Evolutionary conservation across 2,113 vertebrate species (phyloP), one percentile per base, ranked within the genome.

Genomic region (Rutilus rutilus): DNA sequence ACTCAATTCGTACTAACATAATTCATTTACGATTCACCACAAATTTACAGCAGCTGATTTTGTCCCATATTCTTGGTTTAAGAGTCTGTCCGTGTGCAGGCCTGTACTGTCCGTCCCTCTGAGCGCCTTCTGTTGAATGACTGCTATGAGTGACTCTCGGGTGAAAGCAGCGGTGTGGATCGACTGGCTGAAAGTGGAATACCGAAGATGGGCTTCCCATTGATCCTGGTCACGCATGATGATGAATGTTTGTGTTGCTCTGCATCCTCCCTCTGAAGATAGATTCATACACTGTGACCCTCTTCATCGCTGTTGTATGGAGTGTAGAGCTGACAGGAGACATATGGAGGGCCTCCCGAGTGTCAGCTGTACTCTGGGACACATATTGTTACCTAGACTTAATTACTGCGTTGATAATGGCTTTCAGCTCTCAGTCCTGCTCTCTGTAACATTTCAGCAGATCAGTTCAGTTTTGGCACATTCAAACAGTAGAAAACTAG

Each of bases 231-330:
- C 86, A 79, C 57, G 71, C 85, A 86, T 89, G 89, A 85, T 88
- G 85, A 87, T 79, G 27, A 86, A 82, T 88, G 84, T 90, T 84
- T 87, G 84, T 78, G 15, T 78, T 86, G 76, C 86, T 90, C 87
- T 85, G 77, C 47, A 65, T 54, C 50, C 67, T 90, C 76, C 78
- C 78, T 75, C 45, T 86, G 82, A 79, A 88, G 81, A 78, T 91
- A 84, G 82, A 87, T 90, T 81, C 78, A 77, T 82, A 89, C 69
- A 88, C 85, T 86, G 42, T 45, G 67, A 74, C n/a, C 6, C 21
- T 77, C 69, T 77, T 71, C 75, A 47, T 87, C 10, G 79, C 30
- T 82, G 77, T 54, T 81, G 39, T 60, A 15, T 52, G 27, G 59
- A 47, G 11, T 2, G 21, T 5, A 21, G 73, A 42, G 30, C 81